Evolutionary conservation across 1,140 invertebrate species (phyloP).

Genomic region (Geopemphigus sp.): DNA sequence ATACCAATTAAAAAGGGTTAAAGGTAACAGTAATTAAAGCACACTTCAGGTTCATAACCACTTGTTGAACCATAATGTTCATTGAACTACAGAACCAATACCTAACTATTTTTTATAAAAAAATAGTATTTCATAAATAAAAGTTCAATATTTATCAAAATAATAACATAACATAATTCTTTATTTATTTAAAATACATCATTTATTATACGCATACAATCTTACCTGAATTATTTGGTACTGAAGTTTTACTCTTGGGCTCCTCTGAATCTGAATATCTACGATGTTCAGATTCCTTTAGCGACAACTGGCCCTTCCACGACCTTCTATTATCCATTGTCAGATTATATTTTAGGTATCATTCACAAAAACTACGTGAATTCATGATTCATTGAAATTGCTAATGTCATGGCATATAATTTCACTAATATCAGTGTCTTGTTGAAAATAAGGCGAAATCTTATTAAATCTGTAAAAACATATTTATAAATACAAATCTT

Average conservation of each 20-base stretch:
- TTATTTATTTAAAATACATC: not conserved
- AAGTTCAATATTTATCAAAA: not conserved
- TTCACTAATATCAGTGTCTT: not conserved
- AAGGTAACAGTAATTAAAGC: no score
- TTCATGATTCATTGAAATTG: not conserved
- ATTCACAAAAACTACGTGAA: not conserved
- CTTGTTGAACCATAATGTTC: no score
- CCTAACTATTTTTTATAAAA: no score
- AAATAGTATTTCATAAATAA: no score
- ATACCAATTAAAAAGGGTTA: no score
- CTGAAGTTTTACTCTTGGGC: constrained; percentile 50
- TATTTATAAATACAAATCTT: not conserved
- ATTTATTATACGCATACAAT: not conserved
- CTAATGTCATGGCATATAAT: not conserved
- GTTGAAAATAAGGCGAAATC: not conserved
- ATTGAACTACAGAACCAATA: not conserved
- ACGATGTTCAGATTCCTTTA: constrained; percentile 52
- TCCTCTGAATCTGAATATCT: constrained; percentile 54
- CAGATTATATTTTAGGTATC: not conserved
- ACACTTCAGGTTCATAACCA: no score
- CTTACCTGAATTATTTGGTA: constrained; percentile 36
- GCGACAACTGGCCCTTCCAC: constrained; percentile 45
- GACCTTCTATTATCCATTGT: constrained; percentile 44
- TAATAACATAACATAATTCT: not conserved
- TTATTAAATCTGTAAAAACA: constrained; percentile 19